Base-by-base conservation (phyloP, 1,140 invertebrate species). In the Penaeus indicus region DNA sequence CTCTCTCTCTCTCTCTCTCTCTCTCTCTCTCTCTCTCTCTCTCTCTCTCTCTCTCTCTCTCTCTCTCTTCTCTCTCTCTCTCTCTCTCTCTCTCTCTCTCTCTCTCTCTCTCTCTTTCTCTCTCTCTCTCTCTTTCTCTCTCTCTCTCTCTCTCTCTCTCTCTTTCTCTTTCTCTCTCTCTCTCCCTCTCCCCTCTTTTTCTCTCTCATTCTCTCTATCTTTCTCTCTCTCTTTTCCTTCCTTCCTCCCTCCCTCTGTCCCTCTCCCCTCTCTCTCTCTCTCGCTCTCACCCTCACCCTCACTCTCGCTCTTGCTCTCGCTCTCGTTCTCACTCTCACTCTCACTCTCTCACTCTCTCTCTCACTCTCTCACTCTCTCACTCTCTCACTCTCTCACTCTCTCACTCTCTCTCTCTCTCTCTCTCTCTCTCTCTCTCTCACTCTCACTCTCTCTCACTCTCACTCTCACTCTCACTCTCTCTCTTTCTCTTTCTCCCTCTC, bases 141-240 rank as follows among this genome's bases (percentile, higher is more conserved):
- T 3, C 7, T 7, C 7, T 7, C 7, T 7, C 7, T 7, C 7
- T 7, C 7, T 7, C 7, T 7, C 7, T 7, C 7, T 7, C 7
- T 7, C 7, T 7, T 67, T 7, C 7, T 7, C 7, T 7, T 67
- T 7, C 7, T 3, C 7, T 7, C 7, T 7, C 7, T 7, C 7
- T 7, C 7, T 7, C 7, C 64, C 7, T 7, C 7, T 7, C 7
- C 64, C 7, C 64, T 67, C 64, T 67, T 7, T 67, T 67, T 7
- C 7, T 2, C 7, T 7, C 7, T 3, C 7, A 3, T 67, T 7
- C 7, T 67, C 7, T 7, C 25, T 67, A 3, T 67, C 7, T 25
- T 25, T 7, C 7, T 7, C 7, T 67, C 7, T 7, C 7, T 67
- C 7, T 67, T 67, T 7, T 25, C 25, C 7, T 25, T 67, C 7